phyloP scores from a whole-genome alignment of 2,797 vertebrate genomes.

The Myotis findleyi region DNA sequence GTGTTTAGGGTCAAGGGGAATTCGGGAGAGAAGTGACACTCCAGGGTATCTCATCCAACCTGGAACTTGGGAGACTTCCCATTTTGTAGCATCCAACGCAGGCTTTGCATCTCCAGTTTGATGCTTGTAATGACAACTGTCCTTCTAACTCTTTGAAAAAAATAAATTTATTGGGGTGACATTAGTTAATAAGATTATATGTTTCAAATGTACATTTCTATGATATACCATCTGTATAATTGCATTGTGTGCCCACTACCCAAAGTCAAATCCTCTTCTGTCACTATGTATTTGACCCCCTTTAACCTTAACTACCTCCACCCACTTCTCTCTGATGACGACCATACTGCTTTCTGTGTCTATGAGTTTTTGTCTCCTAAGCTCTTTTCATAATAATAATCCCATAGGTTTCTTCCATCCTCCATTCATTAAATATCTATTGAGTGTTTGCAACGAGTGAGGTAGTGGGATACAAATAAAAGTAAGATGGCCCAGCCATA shows the following conservation, averaged over 20 bases:
- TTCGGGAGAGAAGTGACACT: not conserved
- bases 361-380: not conserved
- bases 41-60: not conserved
- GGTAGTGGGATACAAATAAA: not conserved
- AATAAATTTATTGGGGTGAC: not conserved
- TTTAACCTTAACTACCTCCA: not conserved
- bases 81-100: not conserved
- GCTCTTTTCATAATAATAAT: not conserved
- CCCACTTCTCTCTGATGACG: not conserved
- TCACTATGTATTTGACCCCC: not conserved
- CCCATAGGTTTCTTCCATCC: not conserved
- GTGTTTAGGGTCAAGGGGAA: not conserved
- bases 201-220: not conserved
- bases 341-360: not conserved
- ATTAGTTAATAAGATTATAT: not conserved
- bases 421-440: not conserved
- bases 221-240: not conserved
- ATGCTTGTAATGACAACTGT: not conserved
- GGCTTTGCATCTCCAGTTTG: not conserved
- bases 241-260: not conserved
- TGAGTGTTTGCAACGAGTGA: not conserved
- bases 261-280: not conserved
- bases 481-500: not conserved
- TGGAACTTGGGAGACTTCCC: not conserved
- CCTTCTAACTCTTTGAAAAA: not conserved